phyloP scores from a whole-genome alignment of 2,888 invertebrate genomes.

The Protodeltote pygarga region DNA sequence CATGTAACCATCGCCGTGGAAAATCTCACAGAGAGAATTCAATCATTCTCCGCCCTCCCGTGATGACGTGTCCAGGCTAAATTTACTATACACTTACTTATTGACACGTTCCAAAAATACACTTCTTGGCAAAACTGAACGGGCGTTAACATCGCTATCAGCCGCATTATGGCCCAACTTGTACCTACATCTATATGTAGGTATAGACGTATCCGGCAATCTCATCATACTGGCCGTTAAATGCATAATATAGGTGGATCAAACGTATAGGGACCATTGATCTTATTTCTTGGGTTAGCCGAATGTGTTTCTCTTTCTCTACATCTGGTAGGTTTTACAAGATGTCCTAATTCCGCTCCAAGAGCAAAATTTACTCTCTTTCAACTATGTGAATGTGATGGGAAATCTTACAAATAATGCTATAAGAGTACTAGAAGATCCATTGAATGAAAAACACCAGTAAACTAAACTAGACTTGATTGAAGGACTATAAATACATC shows the following conservation, averaged over 20 bases:
- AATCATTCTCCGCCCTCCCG: conserved; percentile 72
- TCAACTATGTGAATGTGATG: background rate
- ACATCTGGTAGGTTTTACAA: no score
- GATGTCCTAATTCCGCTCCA: no score
- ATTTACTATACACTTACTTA: conserved; percentile 85
- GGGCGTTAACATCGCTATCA: conserved; percentile 86
- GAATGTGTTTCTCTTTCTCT: no score
- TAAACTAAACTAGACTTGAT: conserved; percentile 19
- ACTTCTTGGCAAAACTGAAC: conserved; percentile 85
- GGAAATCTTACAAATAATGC: background rate
- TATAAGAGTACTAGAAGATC: background rate
- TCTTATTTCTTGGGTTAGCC: conserved; percentile 55
- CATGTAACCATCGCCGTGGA: conserved; percentile 46
- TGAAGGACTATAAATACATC: conserved; percentile 25
- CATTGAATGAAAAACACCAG: conserved; percentile 4
- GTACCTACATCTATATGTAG: conserved; percentile 50
- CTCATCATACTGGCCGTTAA: conserved; percentile 43
- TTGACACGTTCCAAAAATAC: conserved; percentile 87
- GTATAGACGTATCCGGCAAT: conserved; percentile 54
- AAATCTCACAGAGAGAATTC: conserved; percentile 66
- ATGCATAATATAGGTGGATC: conserved; percentile 20
- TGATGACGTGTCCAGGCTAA: conserved; percentile 82
- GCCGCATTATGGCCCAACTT: conserved; percentile 79
- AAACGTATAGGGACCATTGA: conserved; percentile 40
- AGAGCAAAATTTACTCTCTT: no score